Evolutionary conservation across 2,888 invertebrate species (phyloP), one percentile per base, ranked within the genome.

Genomic region (Zaprionus obscuricornis): DNA sequence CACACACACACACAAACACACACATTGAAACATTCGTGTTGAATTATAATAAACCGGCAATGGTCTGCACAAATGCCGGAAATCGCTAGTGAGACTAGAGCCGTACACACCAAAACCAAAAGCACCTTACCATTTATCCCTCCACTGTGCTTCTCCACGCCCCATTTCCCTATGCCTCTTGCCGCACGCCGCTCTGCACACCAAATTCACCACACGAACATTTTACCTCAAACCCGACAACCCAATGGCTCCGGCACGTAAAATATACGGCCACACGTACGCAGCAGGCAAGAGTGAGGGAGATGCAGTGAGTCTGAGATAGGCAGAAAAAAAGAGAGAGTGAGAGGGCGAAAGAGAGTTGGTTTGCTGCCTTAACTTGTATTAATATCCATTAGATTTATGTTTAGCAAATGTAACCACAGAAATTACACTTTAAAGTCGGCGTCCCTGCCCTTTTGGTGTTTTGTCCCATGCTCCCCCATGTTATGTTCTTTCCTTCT

Each of bases 311-410:
- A n/a, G n/a, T n/a, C n/a, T n/a, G n/a, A n/a, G n/a, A n/a, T n/a
- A n/a, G n/a, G n/a, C n/a, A n/a, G n/a, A n/a, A n/a, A n/a, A n/a
- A n/a, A n/a, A n/a, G n/a, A n/a, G n/a, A n/a, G n/a, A n/a, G n/a
- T 20, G 4, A 11, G 22, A 8, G 31, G 16, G 8, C 4, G 6
- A 26, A 20, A 6, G 26, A 24, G 39, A 14, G 20, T 7, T 5
- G 36, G 20, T 22, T 13, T 27, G 27, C 45, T 31, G 42, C 46
- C 72, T 68, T 50, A 72, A 64, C 73, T 77, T 68, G 85, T 82
- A 79, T 85, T 85, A 79, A 85, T 79, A 79, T 82, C 83, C 83
- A 85, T 79, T 79, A 79, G 83, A 79, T 79, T 79, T 79, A 79
- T 79, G 79, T 65, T 77, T 76, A 66, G 82, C 78, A 78, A 84